Base-by-base conservation (phyloP, 1,140 invertebrate species). In the Triops longicaudatus region DNA sequence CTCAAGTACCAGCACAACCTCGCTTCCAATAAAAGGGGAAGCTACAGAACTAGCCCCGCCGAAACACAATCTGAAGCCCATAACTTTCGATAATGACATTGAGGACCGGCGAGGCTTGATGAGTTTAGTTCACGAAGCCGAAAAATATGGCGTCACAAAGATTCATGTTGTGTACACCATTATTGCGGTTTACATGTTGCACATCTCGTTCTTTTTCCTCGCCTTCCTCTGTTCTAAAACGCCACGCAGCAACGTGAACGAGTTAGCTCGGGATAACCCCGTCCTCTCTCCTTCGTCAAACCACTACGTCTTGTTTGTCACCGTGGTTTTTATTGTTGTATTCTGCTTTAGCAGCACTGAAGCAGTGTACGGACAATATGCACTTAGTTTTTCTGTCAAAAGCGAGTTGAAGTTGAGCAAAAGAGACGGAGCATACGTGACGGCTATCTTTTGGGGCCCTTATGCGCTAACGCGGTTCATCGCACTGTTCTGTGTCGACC, bases 391-490 rank as follows among this genome's bases (percentile, higher is more conserved):
- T 79, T 81, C 83, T 37, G 81, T 84, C 27, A 78, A 82, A 72
- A 79, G 81, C 43, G 79, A 82, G 76, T 78, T 81, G 22, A 28
- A 80, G 9, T 83, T 83, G 80, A 79, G 80, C 7, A 82, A 83
- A 74, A 76, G 81, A 5, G 80, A 82, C 41, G 85, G 84, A 10
- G 82, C 83, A 4, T 82, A 83, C 72, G 79, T 86, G 41, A 84
- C 84, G 4, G 83, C 85, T 9, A 77, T 85, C 11, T 87, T 87
- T 78, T 88, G 86, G 86, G 86, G 85, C 6, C 81, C 83, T 4
- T 82, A 87, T 37, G 85, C 86, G 14, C 78, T 83, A 22, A 84
- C 84, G 1, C 80, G 87, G 41, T 85, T 85, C 74, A 77, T 84
- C 9, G 83, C 83, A 26, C 85, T 87, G 17, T 85, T 86, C 50